Evolutionary conservation across 2,113 vertebrate species (phyloP).

Genomic region (Vidua chalybeata): DNA sequence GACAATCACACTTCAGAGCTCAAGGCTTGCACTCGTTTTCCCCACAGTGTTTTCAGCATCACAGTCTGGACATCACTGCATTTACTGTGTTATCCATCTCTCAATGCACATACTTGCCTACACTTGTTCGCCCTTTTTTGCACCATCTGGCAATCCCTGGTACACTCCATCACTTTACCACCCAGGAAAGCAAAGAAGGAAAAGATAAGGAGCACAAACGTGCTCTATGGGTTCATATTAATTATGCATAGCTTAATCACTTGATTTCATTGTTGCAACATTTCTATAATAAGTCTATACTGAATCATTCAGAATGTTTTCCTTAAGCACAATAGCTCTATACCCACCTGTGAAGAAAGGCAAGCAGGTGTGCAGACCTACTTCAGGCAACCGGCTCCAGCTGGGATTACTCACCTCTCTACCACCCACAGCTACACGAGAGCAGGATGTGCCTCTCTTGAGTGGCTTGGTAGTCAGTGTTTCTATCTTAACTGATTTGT

Average conservation of each 20-base stretch:
- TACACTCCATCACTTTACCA: background rate
- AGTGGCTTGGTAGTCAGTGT: fast-evolving
- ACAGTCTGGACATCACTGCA: background rate
- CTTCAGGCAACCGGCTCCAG: background rate
- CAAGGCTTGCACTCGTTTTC: background rate
- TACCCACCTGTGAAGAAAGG: background rate
- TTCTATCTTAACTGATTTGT: fast-evolving
- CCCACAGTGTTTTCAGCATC: background rate
- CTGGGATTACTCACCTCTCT: background rate
- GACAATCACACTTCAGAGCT: background rate
- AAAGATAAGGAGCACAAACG: background rate
- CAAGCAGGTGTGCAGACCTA: background rate
- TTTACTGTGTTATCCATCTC: background rate
- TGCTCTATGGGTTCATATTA: background rate
- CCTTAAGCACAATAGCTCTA: background rate
- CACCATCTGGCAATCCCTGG: background rate
- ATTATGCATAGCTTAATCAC: background rate
- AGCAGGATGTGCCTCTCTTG: fast-evolving
- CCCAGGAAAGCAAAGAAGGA: background rate
- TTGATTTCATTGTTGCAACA: background rate
- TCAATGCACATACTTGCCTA: fast-evolving
- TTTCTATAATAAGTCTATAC: background rate
- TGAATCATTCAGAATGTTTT: background rate
- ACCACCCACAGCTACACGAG: background rate
- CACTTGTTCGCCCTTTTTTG: background rate